A percentile compares a stretch with the other conserved stretches of the same genome.
phyloP scores from a whole-genome alignment of 2,888 invertebrate species.

The Drosophila subquinaria region DNA sequence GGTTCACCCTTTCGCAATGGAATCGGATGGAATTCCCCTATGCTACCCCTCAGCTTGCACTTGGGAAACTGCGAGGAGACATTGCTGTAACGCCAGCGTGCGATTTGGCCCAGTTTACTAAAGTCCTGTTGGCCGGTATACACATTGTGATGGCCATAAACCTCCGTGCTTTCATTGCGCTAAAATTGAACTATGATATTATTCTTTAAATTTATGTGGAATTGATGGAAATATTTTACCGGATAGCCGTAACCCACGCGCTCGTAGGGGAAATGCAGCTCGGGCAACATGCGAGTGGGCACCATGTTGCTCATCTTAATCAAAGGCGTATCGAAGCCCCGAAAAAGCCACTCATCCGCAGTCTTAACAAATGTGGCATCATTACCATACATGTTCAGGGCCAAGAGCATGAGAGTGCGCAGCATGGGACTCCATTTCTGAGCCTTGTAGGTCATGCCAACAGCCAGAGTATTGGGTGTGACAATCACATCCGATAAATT shows the following conservation, averaged over 20 bases:
- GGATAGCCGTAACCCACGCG: conserved; percentile 94
- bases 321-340: conserved; percentile 91
- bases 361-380: conserved; percentile 87
- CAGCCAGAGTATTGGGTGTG: conserved; percentile 67
- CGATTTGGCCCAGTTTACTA: conserved; percentile 88
- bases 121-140: conserved; percentile 89
- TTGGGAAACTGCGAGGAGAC: conserved; percentile 86
- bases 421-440: conserved; percentile 65
- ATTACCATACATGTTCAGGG: conserved; percentile 87
- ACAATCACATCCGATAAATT: conserved; percentile 63
- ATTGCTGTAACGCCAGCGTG: conserved; percentile 90
- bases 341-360: conserved; percentile 90
- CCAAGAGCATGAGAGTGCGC: conserved; percentile 86
- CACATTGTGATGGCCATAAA: conserved; percentile 88
- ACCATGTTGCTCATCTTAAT: conserved; percentile 86
- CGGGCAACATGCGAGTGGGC: conserved; percentile 86
- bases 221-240: conserved; percentile 83
- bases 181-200: conserved; percentile 82
- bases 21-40: conserved; percentile 92
- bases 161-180: conserved; percentile 90
- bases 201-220: not conserved
- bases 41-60: conserved; percentile 90
- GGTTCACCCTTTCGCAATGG: conserved; percentile 87
- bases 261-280: conserved; percentile 88
- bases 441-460: conserved; percentile 65